Evolutionary conservation across 2,113 vertebrate species (phyloP).

Genomic region (Indri indri): DNA sequence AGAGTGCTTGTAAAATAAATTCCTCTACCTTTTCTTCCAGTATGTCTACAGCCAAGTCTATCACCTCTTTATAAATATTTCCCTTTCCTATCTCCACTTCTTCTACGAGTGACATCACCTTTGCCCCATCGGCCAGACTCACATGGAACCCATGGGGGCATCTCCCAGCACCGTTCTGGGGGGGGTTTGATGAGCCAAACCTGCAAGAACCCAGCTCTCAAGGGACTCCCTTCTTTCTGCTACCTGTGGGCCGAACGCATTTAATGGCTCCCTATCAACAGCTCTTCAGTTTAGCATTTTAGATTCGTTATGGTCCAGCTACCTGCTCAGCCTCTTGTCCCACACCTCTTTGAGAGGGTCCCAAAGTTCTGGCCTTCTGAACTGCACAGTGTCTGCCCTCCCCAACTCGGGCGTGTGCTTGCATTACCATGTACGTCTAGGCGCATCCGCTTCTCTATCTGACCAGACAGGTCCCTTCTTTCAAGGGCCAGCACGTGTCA

Average conservation of each 20-base stretch:
- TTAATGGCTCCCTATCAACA: not conserved
- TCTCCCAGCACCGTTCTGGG: not conserved
- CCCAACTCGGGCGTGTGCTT: not conserved
- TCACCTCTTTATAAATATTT: not conserved
- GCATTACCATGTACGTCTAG: not conserved
- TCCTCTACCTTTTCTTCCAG: not conserved
- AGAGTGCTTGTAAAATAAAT: not conserved
- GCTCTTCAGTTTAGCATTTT: not conserved
- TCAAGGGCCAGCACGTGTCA: not conserved
- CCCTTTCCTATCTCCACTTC: not conserved
- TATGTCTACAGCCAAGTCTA: not conserved
- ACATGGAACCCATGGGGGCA: accelerated
- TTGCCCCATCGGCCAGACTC: not conserved
- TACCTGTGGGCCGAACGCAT: not conserved
- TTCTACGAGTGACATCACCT: not conserved
- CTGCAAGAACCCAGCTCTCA: not conserved
- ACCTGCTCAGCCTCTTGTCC: not conserved
- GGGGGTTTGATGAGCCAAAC: not conserved
- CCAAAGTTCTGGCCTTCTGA: not conserved
- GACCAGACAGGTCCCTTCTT: not conserved
- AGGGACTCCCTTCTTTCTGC: not conserved
- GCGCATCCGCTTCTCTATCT: not conserved
- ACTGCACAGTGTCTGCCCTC: not conserved
- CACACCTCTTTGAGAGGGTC: not conserved
- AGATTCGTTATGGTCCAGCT: too few relatives aligned